Percentiles rank a stretch among this genome's conserved stretches.
phyloP scores from a whole-genome alignment of 1,140 invertebrate genomes.

The Phenacoccus solenopsis region DNA sequence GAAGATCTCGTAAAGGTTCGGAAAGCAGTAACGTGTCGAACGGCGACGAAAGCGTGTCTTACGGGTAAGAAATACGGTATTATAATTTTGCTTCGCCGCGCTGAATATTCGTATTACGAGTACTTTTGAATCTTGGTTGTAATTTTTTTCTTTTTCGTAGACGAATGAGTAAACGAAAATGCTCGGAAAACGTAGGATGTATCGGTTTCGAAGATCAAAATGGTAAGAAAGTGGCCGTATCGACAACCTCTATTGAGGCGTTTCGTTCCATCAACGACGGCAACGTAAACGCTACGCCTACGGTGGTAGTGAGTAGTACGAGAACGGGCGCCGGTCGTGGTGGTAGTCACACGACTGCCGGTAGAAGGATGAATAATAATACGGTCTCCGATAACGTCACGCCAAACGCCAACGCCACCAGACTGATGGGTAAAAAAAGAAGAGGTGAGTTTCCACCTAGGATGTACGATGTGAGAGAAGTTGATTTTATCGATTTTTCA shows the following conservation, averaged over 20 bases:
- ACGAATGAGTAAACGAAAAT: not conserved
- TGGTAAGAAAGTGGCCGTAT: not conserved
- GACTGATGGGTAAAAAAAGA: not conserved
- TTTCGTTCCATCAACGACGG: not conserved
- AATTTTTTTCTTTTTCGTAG: not conserved
- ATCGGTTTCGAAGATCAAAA: constrained; percentile 12
- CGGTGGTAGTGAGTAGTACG: not conserved
- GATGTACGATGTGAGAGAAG: not conserved
- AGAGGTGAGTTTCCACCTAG: not conserved
- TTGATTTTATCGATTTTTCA: no score
- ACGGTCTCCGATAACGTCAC: not conserved
- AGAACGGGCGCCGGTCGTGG: not conserved
- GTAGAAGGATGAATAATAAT: not conserved
- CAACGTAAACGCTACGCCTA: not conserved
- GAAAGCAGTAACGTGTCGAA: constrained; percentile 6
- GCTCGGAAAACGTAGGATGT: not conserved
- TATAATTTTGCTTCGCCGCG: not conserved
- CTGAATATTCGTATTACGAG: no score
- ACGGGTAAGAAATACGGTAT: not conserved
- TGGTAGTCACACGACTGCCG: not conserved
- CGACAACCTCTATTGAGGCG: not conserved
- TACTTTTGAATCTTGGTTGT: no score
- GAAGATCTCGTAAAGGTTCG: constrained; percentile 8
- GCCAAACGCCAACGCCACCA: not conserved
- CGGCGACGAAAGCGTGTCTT: not conserved